phyloP scores from a whole-genome alignment of 2,113 vertebrate species.

The Otus sunia region DNA sequence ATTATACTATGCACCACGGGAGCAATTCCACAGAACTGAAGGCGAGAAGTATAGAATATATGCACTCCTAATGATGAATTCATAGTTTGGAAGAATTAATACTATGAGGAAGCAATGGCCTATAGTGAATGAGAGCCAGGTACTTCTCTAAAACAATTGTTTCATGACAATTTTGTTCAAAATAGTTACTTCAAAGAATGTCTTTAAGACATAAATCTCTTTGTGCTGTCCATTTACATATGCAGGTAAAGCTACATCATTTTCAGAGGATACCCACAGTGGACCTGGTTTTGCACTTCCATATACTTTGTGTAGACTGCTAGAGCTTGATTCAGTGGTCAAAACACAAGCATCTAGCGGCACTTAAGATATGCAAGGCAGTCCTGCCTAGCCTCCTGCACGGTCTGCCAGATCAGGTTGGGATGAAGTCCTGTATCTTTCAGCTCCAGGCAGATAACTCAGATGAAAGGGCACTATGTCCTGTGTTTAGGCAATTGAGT shows the following conservation, averaged over 20 bases:
- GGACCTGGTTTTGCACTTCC: not conserved
- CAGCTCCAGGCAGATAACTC: not conserved
- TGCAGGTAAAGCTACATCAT: not conserved
- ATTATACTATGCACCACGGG: not conserved
- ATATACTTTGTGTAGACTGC: not conserved
- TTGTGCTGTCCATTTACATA: not conserved
- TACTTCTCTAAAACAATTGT: not conserved
- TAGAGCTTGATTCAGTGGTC: not conserved
- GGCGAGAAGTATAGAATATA: not conserved
- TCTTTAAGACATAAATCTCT: not conserved
- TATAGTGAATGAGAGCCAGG: not conserved
- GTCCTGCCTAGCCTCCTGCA: not conserved
- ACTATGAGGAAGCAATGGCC: not conserved
- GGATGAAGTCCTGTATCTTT: not conserved
- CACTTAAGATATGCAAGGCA: not conserved
- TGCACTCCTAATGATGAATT: not conserved
- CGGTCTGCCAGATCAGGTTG: not conserved
- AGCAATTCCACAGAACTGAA: not conserved
- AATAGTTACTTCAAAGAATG: not conserved
- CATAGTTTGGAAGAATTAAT: not conserved
- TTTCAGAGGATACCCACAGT: not conserved
- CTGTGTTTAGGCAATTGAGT: not conserved
- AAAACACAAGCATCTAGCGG: not conserved
- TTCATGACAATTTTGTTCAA: not conserved
- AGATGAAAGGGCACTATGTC: not conserved